Base-by-base conservation (phyloP, 2,113 vertebrate genomes). In the Paracanthobrama guichenoti region DNA sequence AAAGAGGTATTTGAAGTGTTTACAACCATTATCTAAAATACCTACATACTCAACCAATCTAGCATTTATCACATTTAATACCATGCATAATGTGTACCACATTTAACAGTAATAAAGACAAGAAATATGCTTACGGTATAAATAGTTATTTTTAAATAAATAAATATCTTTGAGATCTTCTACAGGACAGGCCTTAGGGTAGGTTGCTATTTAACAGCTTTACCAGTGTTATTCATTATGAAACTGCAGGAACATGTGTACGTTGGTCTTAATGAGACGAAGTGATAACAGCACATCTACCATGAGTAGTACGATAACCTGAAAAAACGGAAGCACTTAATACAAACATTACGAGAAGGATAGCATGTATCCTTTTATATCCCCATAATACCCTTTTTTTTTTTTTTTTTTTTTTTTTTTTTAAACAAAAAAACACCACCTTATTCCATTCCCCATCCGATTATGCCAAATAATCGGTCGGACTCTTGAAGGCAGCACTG, bases 91-190 rank as follows among this genome's bases (percentile, higher is more conserved):
- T 24, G 18, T 84, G 62, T 84, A 84, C 82, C 81, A 84, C 66
- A 66, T 53, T 76, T 81, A 86, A 85, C 72, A 77, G 78, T 81
- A 50, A 69, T 82, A 74, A 80, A 76, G 66, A 78, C 53, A 64
- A 71, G 14, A 64, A 62, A 46, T 82, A 71, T 64, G 79, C 26
- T 31, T 84, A 79, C 55, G 82, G 76, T 87, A 86, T 87, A 88
- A 88, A 85, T 87, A 83, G 26, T 59, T 67, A 3, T 26, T 67
- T 64, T 88, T 87, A 87, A 87, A 88, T 88, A 88, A 88, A 88
- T 88, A 88, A 88, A 88, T 88, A 88, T 79, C 66, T 78, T 84
- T 79, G 64, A 79, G 60, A 67, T 84, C 79, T 88, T 59, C 50
- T 88, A 77, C 73, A 66, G 53, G 59, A 82, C 55, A 85, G 79